Conservation (phyloP, 2,888 invertebrate species). For the Holacanthella duospinosa region DNA sequence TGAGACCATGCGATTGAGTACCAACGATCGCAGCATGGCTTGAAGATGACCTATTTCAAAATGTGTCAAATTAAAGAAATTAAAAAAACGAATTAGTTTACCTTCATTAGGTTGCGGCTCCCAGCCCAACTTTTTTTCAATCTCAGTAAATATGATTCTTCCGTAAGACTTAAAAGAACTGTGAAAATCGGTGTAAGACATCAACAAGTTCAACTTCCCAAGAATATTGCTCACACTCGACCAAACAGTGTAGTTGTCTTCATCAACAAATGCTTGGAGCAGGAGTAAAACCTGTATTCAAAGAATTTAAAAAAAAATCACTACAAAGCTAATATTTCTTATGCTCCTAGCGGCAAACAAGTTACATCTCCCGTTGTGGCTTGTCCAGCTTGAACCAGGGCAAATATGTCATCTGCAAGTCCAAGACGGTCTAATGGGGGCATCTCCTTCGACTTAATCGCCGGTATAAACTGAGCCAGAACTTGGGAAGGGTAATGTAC, state of each 20-base stretch:
- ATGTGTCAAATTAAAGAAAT: no score
- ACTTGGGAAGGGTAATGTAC: slow-evolving; percentile 69
- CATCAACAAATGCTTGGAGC: slow-evolving; percentile 69
- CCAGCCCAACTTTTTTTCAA: slow-evolving; percentile 60
- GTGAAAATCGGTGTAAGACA: slow-evolving; percentile 57
- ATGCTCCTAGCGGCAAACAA: neutral
- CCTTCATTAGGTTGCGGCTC: slow-evolving; percentile 69
- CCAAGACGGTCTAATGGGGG: slow-evolving; percentile 82
- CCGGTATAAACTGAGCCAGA: slow-evolving; percentile 63
- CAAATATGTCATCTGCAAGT: slow-evolving; percentile 81
- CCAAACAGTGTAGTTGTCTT: slow-evolving; percentile 91
- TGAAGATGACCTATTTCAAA: no score
- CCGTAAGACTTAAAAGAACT: slow-evolving; percentile 22
- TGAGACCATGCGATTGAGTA: slow-evolving; percentile 69
- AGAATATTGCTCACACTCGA: slow-evolving; percentile 68
- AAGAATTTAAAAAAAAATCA: no score
- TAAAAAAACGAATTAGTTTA: no score
- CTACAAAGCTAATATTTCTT: neutral
- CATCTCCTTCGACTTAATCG: slow-evolving; percentile 64
- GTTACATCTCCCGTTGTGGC: slow-evolving; percentile 56
- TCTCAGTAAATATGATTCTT: slow-evolving; percentile 17
- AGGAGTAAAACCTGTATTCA: slow-evolving; percentile 50
- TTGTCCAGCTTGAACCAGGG: slow-evolving; percentile 71
- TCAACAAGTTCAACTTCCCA: slow-evolving; percentile 60
- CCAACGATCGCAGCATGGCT: slow-evolving; percentile 71